Percentiles rank a stretch among this genome's conserved stretches.
phyloP scores from a whole-genome alignment of 2,888 invertebrate genomes.

The Geophilus truncorum region DNA sequence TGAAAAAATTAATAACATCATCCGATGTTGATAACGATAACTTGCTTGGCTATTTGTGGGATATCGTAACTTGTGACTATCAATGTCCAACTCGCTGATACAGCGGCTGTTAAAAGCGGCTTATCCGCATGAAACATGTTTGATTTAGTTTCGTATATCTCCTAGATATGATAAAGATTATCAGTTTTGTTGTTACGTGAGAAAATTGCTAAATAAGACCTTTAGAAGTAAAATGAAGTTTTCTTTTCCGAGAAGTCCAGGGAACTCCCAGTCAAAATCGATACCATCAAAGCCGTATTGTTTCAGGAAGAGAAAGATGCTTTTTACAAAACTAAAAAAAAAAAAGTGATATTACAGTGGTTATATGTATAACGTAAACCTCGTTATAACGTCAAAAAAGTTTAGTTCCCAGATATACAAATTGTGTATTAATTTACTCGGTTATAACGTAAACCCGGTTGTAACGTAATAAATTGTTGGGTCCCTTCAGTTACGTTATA shows the following conservation, averaged over 20 bases:
- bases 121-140: background rate
- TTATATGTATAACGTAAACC: background rate
- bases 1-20: background rate
- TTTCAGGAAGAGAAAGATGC: background rate
- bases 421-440: too few relatives aligned
- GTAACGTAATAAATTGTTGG: too few relatives aligned
- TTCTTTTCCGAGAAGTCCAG: background rate
- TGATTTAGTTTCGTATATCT: background rate
- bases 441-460: too few relatives aligned
- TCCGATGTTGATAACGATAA: background rate
- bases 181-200: background rate
- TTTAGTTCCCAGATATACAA: too few relatives aligned
- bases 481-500: too few relatives aligned
- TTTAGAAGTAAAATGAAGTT: background rate
- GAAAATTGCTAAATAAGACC: background rate
- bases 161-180: background rate
- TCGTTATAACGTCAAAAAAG: background rate
- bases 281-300: background rate
- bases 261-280: slow-evolving; percentile 27
- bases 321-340: background rate
- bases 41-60: slow-evolving; percentile 5
- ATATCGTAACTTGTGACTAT: slow-evolving; percentile 22
- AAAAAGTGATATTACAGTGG: background rate
- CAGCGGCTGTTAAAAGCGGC: background rate
- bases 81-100: background rate